Conservation (phyloP, 2,888 invertebrate species). For the Cerastis rubricosa region DNA sequence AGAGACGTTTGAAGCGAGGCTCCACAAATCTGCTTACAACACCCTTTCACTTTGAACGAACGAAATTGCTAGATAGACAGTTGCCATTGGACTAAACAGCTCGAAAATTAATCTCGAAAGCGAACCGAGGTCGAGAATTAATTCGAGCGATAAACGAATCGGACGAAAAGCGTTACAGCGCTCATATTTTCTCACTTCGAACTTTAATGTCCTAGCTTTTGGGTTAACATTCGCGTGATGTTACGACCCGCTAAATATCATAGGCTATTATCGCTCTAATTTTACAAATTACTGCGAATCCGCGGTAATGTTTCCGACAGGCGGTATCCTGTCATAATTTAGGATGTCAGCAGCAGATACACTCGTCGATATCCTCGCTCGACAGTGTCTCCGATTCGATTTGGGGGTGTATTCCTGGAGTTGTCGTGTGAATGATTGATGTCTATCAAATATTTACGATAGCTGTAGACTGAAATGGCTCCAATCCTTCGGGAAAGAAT, state of each 20-base stretch:
- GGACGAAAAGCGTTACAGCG: conserved; percentile 63
- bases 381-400: conserved; percentile 54
- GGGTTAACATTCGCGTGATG: conserved; percentile 40
- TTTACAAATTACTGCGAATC: conserved; percentile 76
- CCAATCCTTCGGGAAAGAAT: conserved; percentile 65
- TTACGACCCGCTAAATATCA: conserved; percentile 45
- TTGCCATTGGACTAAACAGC: conserved; percentile 75
- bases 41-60: conserved; percentile 70
- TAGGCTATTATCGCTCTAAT: conserved; percentile 70
- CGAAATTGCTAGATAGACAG: conserved; percentile 73
- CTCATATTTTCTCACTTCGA: conserved; percentile 31
- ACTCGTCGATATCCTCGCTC: conserved; percentile 66
- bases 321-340: conserved; percentile 79
- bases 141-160: conserved; percentile 79
- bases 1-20: conserved; percentile 57
- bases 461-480: conserved; percentile 55
- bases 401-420: conserved; percentile 44
- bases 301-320: conserved; percentile 68
- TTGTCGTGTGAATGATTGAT: conserved; percentile 72
- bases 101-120: conserved; percentile 78
- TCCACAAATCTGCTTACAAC: conserved; percentile 70
- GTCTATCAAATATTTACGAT: conserved; percentile 71
- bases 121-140: conserved; percentile 77
- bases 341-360: conserved; percentile 71
- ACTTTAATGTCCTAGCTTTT: conserved; percentile 45